phyloP scores from a whole-genome alignment of 2,113 vertebrate species.

The Hymenochirus boettgeri region DNA sequence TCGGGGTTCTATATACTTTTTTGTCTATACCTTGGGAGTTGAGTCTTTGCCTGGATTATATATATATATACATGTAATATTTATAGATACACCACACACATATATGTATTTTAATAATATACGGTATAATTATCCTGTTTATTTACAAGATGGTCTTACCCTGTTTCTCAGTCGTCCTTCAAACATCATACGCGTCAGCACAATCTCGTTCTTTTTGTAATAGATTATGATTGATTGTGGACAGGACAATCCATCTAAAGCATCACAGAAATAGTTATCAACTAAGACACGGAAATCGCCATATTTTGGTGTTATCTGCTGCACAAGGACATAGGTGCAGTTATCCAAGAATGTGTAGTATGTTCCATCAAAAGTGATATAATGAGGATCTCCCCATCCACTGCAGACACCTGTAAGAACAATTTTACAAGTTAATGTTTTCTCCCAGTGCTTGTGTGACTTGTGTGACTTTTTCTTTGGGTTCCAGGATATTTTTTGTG shows the following conservation, averaged over 20 bases:
- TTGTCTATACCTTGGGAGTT: no score
- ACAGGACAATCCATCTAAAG: conserved; percentile 62
- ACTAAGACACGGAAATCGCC: conserved; percentile 69
- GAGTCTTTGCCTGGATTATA: no score
- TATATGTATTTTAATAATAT: no score
- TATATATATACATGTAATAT: no score
- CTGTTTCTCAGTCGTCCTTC: conserved; percentile 52
- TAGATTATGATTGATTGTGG: conserved; percentile 63
- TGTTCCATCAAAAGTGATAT: conserved; percentile 81
- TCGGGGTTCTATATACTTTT: no score
- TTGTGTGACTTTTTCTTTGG: no score
- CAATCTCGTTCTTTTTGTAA: conserved; percentile 59
- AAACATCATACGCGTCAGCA: conserved; percentile 58
- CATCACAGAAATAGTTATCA: conserved; percentile 66
- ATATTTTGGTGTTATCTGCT: conserved; percentile 67
- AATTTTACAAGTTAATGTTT: no score
- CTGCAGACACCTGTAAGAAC: conserved; percentile 72
- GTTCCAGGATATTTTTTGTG: no score
- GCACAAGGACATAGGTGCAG: conserved; percentile 81
- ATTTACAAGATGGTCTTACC: conserved; percentile 68
- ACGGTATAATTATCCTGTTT: no score
- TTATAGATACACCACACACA: no score
- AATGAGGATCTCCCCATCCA: conserved; percentile 73
- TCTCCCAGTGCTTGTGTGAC: no score
- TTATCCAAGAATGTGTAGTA: conserved; percentile 73